These are phyloP conservation scores for Holothuria leucospilota DNA, from an alignment of 53 echinoderm and acorn worm species.

Conservation along the genomic window DNA sequence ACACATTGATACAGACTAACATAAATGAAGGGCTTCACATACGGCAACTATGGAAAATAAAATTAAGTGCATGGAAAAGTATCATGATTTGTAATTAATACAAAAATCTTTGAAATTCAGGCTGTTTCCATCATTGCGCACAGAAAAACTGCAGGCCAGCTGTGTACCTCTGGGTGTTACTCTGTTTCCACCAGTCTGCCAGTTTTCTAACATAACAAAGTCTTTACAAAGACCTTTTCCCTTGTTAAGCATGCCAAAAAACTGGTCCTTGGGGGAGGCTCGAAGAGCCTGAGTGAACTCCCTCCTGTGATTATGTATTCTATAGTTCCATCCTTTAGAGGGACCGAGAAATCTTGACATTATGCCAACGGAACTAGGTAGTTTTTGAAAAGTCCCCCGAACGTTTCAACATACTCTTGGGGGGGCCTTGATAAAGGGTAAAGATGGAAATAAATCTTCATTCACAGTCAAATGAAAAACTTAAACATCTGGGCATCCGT, in stretches of 20 bases:
- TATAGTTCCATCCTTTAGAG: neutral
- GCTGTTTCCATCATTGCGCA: neutral
- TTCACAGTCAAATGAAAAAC: slow-evolving; percentile 5
- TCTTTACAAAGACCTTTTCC: neutral
- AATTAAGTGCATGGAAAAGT: too few species aligned
- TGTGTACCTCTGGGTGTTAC: neutral
- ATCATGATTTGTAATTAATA: too few species aligned
- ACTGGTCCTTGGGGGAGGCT: too few species aligned
- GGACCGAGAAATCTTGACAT: too few species aligned
- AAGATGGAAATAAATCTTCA: neutral
- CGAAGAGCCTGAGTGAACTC: neutral
- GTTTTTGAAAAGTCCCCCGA: too few species aligned
- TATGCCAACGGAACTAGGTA: too few species aligned
- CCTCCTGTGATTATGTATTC: neutral
- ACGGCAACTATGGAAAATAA: too few species aligned
- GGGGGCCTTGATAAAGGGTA: neutral
- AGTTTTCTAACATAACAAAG: neutral
- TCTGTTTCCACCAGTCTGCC: neutral
- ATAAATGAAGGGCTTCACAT: too few species aligned
- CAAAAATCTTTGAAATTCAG: neutral
- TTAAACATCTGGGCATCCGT: neutral
- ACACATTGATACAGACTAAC: too few species aligned
- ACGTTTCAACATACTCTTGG: too few species aligned
- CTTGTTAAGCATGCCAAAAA: neutral
- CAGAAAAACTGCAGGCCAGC: slow-evolving; percentile 1